A percentile compares a stretch with the other conserved stretches of the same genome.
phyloP scores from a whole-genome alignment of 2,797 vertebrate genomes.

The Phataginus tetradactyla region DNA sequence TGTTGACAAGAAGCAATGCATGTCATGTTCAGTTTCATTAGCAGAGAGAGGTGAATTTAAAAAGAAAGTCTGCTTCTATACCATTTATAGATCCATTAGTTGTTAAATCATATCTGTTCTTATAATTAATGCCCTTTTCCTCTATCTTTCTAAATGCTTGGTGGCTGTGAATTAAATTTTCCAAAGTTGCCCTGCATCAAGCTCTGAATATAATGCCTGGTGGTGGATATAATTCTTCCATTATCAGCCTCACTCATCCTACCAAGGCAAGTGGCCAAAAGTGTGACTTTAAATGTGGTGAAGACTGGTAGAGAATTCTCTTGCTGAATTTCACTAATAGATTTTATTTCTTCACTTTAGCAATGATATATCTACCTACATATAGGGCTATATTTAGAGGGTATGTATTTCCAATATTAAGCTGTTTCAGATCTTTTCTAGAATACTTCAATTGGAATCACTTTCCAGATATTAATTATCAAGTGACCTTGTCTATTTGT shows the following conservation, averaged over 20 bases:
- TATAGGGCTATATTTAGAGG: not conserved
- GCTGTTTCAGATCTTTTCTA: slow-evolving; percentile 6
- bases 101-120: slow-evolving; percentile 50
- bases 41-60: not conserved
- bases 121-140: slow-evolving; percentile 28
- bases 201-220: slow-evolving; percentile 41
- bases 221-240: slow-evolving; percentile 31
- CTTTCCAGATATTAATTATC: slow-evolving; percentile 26
- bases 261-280: slow-evolving; percentile 26
- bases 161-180: slow-evolving; percentile 64
- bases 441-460: slow-evolving; percentile 17
- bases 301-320: slow-evolving; percentile 13
- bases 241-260: slow-evolving; percentile 57
- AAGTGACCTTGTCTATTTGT: not conserved
- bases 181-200: slow-evolving; percentile 49
- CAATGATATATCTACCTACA: slow-evolving; percentile 7
- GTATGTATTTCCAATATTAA: slow-evolving; percentile 31
- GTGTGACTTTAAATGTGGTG: slow-evolving; percentile 22
- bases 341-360: slow-evolving; percentile 48
- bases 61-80: slow-evolving; percentile 5
- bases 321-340: slow-evolving; percentile 46
- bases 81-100: slow-evolving; percentile 19
- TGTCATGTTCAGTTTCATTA: slow-evolving; percentile 5
- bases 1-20: not conserved
- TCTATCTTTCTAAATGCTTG: slow-evolving; percentile 6